Conservation (phyloP, 2,113 vertebrate species). For the Athene cunicularia region DNA sequence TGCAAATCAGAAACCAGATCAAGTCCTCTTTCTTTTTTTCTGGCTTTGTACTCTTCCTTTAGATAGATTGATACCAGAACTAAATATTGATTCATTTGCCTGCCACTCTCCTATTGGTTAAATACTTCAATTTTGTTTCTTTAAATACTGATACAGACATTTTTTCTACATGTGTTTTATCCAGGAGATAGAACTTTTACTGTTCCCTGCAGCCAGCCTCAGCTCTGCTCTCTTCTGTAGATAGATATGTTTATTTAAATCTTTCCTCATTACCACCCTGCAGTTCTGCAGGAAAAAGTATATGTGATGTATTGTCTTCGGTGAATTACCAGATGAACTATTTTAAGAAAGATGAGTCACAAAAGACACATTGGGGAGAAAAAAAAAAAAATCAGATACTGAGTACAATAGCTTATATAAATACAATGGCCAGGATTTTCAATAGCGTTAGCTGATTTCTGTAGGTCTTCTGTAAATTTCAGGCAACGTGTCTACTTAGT, state of each 20-base stretch:
- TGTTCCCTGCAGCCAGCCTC: not conserved
- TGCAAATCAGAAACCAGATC: not conserved
- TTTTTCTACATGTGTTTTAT: not conserved
- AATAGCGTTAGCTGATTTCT: not conserved
- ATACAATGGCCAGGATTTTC: not conserved
- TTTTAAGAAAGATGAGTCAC: slow-evolving; percentile 32
- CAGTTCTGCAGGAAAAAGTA: not conserved
- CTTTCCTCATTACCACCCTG: not conserved
- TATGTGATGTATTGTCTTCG: not conserved
- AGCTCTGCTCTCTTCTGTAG: not conserved
- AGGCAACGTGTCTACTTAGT: not conserved
- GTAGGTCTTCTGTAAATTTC: not conserved
- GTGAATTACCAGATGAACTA: slow-evolving; percentile 15
- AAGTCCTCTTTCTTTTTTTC: slow-evolving; percentile 6
- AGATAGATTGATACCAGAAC: not conserved
- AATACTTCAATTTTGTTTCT: not conserved
- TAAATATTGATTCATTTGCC: slow-evolving; percentile 16
- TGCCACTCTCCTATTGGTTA: not conserved
- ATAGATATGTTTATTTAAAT: not conserved
- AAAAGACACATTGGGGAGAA: not conserved
- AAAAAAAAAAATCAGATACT: not conserved
- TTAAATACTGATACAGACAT: not conserved
- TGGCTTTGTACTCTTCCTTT: slow-evolving; percentile 7
- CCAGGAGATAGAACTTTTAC: not conserved
- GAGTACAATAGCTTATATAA: not conserved